Evolutionary conservation across 2,797 vertebrate species (phyloP), one percentile per base, ranked within the genome.

Genomic region (Pseudochromis fuscus): DNA sequence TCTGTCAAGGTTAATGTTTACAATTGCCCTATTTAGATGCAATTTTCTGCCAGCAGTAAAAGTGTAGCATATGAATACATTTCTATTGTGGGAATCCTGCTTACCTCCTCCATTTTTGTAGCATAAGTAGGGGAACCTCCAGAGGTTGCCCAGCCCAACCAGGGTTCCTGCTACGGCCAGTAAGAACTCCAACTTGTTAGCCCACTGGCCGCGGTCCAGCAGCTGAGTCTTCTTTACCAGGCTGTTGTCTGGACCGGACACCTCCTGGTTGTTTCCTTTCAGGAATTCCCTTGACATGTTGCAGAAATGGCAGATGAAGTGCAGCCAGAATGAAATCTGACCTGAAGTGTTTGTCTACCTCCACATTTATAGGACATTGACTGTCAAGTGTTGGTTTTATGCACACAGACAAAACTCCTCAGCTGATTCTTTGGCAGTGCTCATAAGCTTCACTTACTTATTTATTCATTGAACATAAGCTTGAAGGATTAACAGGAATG

Each of bases 31-130:
- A n/a, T n/a, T n/a, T n/a, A n/a, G n/a, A n/a, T n/a, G n/a, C n/a
- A n/a, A n/a, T n/a, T n/a, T n/a, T n/a, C n/a, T n/a, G n/a, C n/a
- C n/a, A n/a, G n/a, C n/a, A n/a, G 13, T 19, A 30, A 30, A 37
- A 48, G 18, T 7, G 18, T 16, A 24, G 21, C 55, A 24, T n/a
- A 25, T 37, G 18, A 31, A 3, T 18, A 16, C 31, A 11, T 40
- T 13, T 37, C 18, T 30, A 19, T 11, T 16, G 2, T 25, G 18
- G 3, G 5, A 52, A 46, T 48, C 0, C 8, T 30, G 40, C 89
- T 88, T 84, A 92, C 92, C 93, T 84, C 93, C 92, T 50, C 91
- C 92, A 77, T 93, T 94, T 85, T 94, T 93, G 84, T 92, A 93
- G 82, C 92, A 94, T 64, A 94, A 75, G 82, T 94, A 93, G 5